phyloP scores from a whole-genome alignment of 2,113 vertebrate species.

The Eidolon helvum region DNA sequence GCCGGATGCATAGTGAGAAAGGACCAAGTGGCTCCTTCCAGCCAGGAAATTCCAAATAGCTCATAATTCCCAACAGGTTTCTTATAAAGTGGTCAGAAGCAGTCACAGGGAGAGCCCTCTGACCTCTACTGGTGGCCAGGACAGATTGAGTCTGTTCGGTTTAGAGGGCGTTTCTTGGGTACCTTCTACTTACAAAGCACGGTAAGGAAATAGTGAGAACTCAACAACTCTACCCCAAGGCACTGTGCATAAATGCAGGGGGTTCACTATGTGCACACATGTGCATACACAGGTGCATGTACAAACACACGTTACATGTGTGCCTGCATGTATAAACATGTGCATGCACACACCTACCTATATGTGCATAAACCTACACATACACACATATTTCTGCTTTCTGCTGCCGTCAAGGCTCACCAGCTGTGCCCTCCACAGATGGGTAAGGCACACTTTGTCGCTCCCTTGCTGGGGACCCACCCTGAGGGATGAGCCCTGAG shows the following conservation, averaged over 20 bases:
- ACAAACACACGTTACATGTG: not conserved
- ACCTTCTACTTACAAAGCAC: not conserved
- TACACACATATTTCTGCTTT: not conserved
- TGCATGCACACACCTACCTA: not conserved
- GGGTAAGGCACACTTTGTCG: not conserved
- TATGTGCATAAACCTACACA: not conserved
- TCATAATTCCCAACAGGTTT: not conserved
- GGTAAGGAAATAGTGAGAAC: not conserved
- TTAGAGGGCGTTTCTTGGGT: not conserved
- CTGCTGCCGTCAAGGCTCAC: not conserved
- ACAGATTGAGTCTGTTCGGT: not conserved
- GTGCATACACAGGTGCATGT: not conserved
- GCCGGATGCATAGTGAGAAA: not conserved
- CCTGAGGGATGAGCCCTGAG: not conserved
- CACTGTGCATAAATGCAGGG: not conserved
- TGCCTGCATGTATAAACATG: too few species aligned
- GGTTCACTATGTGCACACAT: rapidly evolving
- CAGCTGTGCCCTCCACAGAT: not conserved
- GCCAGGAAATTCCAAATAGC: not conserved
- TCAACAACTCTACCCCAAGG: not conserved
- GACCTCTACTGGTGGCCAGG: not conserved
- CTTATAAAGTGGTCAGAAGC: not conserved
- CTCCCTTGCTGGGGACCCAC: not conserved
- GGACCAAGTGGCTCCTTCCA: not conserved
- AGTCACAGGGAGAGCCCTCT: not conserved